phyloP scores from a whole-genome alignment of 2,888 invertebrate species.

The Eurois occulta region DNA sequence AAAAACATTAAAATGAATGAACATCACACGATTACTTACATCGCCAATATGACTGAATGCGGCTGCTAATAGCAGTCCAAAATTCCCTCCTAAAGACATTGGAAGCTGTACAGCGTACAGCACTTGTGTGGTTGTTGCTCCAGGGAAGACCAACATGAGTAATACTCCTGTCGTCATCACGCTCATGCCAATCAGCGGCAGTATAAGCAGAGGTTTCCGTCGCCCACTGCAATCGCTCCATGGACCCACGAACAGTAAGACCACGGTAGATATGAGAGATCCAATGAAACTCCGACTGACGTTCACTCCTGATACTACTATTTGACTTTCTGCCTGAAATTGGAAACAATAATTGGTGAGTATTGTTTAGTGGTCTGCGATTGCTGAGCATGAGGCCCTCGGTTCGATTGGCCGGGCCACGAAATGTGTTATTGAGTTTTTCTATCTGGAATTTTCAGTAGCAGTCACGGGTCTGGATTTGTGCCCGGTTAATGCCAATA shows the following conservation, averaged over 20 bases:
- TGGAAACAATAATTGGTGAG: constrained; percentile 2
- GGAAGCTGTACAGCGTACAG: constrained; percentile 90
- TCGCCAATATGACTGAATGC: constrained; percentile 95
- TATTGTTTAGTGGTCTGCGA: not conserved
- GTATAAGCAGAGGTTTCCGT: constrained; percentile 90
- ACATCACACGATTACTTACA: constrained; percentile 87
- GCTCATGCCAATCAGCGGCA: constrained; percentile 90
- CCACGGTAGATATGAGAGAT: constrained; percentile 90
- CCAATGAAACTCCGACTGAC: constrained; percentile 90
- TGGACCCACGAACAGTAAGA: constrained; percentile 91
- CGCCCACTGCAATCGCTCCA: constrained; percentile 92
- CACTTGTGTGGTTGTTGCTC: constrained; percentile 84
- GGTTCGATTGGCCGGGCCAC: not conserved
- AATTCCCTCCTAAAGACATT: constrained; percentile 93
- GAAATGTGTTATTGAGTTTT: not conserved
- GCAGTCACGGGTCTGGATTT: not conserved
- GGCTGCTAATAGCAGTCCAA: constrained; percentile 93
- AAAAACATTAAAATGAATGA: constrained; percentile 7
- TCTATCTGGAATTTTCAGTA: not conserved
- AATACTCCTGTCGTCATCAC: constrained; percentile 86
- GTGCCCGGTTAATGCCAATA: not conserved
- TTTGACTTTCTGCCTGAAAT: constrained; percentile 88
- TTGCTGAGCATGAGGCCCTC: not conserved
- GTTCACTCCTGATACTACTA: constrained; percentile 92
- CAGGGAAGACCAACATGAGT: constrained; percentile 84